Evolutionary conservation across 2,888 invertebrate genomes (phyloP), one percentile per base, ranked within the genome.

Genomic region (Melanotus villosus): DNA sequence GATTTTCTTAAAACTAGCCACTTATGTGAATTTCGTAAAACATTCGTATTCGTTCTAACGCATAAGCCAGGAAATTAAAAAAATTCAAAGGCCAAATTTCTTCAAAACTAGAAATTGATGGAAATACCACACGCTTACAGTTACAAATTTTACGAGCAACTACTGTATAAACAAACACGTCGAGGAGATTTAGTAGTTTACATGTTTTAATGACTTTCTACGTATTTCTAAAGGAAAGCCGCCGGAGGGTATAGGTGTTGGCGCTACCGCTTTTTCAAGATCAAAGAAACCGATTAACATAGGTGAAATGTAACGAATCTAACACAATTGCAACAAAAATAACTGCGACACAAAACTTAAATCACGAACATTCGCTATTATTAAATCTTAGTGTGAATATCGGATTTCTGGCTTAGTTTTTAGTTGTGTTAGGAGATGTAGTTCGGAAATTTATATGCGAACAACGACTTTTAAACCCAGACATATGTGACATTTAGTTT

Each of bases 111-210:
- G 12, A 12, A 23, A 47, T 52, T 52, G 52, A 52, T 52, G 47
- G 19, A 47, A 47, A 52, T 19, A 19, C 52, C 52, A 32, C 32
- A 32, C 32, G 32, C 52, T 34, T 10, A 43, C 65, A 50, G 52
- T 41, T 52, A 66, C 66, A 59, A 52, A 66, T 66, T 66, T 66
- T 66, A 66, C 59, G 60, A 66, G 57, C 36, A 66, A 43, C 59
- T 59, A 59, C 66, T 59, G 52, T 18, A 50, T 66, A 66, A 66
- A 66, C 66, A 66, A 66, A 66, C 59, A 54, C 30, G 62, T 62
- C 62, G 6, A 4, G 3, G 10, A 50, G 62, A 62, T 50, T 62
- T 62, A 62, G 62, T 62, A 50, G 62, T 50, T 62, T 62, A 62
- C 50, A 21, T 7, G 54, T 56, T 30, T 56, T 64, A 64, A 64